Evolutionary conservation across 1,140 invertebrate species (phyloP).

Genomic region (Chironomus tepperi): DNA sequence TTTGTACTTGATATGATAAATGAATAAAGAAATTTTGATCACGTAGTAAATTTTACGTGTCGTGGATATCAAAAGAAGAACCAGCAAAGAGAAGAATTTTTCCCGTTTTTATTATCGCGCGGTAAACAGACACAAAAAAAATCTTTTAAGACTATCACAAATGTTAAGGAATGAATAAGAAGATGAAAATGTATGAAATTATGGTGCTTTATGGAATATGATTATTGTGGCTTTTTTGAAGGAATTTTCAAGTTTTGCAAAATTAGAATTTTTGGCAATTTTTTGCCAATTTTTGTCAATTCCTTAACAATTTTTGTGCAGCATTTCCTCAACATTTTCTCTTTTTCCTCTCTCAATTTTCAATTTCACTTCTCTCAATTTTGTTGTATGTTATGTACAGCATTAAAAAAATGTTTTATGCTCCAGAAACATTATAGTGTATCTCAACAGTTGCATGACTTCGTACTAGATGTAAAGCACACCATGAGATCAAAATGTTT

Average conservation of each 20-base stretch:
- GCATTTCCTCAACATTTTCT: not conserved
- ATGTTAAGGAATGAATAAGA: not conserved
- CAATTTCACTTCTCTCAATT: not conserved
- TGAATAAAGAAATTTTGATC: constrained; percentile 16
- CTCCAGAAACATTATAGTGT: not conserved
- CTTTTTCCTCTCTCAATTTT: not conserved
- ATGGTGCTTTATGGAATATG: not conserved
- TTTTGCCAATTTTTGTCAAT: too few relatives aligned
- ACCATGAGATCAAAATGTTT: constrained; percentile 15
- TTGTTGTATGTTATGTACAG: too few relatives aligned
- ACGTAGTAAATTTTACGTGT: constrained; percentile 18
- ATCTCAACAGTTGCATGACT: not conserved
- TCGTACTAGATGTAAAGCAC: not conserved
- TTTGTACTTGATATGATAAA: constrained; percentile 16
- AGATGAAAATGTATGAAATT: too few relatives aligned
- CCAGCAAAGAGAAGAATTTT: constrained; percentile 6
- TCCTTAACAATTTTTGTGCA: too few relatives aligned
- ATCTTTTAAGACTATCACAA: not conserved
- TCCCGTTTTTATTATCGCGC: constrained; percentile 19
- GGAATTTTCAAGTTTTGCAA: not conserved
- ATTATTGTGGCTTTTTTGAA: not conserved
- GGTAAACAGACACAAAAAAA: not conserved
- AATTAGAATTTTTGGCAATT: too few relatives aligned
- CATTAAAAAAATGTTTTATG: not conserved
- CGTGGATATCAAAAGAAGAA: constrained; percentile 21